Evolutionary conservation across 2,888 invertebrate genomes (phyloP).

Genomic region (Athalia cordata): DNA sequence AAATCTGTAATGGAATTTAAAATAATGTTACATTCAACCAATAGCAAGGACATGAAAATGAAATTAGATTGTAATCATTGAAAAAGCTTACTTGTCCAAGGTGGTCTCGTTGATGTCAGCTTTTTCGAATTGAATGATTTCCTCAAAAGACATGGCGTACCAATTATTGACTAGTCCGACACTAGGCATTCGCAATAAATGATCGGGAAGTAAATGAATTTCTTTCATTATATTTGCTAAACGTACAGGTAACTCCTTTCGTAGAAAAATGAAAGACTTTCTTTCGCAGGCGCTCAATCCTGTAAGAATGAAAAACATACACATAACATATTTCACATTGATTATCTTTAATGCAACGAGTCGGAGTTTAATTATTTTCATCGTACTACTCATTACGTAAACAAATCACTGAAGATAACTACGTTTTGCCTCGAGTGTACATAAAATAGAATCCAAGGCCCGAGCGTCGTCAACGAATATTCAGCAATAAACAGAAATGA

Average conservation of each 20-base stretch:
- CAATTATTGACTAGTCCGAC: conserved; percentile 94
- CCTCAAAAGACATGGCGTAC: conserved; percentile 96
- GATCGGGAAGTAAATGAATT: conserved; percentile 95
- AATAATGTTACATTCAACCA: neutral
- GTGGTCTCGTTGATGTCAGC: conserved; percentile 81
- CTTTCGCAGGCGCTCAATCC: conserved; percentile 93
- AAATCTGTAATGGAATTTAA: conserved; percentile 79
- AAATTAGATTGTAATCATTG: neutral
- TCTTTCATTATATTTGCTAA: conserved; percentile 99
- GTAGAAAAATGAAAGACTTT: conserved; percentile 94
- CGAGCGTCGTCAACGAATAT: too few relatives aligned
- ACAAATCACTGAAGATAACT: too few relatives aligned
- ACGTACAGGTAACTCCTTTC: conserved; percentile 98
- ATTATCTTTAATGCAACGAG: neutral
- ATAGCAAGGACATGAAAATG: neutral
- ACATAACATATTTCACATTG: neutral
- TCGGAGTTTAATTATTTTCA: too few relatives aligned
- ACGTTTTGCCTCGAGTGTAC: too few relatives aligned
- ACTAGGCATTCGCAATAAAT: conserved; percentile 93
- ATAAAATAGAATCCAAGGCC: too few relatives aligned
- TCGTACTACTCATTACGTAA: too few relatives aligned
- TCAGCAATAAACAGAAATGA: too few relatives aligned
- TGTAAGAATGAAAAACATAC: conserved; percentile 74
- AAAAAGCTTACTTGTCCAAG: conserved; percentile 78
- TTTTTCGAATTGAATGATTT: conserved; percentile 95